phyloP scores from a whole-genome alignment of 30 jellyfish, hydroid and myxozoan genomes.

The Clytia hemisphaerica region DNA sequence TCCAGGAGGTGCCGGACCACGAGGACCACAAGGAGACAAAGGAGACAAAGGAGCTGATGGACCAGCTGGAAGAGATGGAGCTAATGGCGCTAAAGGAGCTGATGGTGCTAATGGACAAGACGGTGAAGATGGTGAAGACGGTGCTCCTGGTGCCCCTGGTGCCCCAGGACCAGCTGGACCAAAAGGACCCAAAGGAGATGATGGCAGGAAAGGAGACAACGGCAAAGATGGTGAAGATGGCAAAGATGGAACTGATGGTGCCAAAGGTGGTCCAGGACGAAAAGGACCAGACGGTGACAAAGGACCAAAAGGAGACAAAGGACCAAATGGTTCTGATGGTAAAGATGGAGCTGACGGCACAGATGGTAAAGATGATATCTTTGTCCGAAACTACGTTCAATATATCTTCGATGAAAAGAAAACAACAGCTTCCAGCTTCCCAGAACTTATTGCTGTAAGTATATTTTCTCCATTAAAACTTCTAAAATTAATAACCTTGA shows the following conservation, averaged over 20 bases:
- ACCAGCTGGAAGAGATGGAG: constrained; percentile 56
- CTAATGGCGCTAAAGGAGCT: constrained; percentile 48
- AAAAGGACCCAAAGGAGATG: constrained; percentile 1
- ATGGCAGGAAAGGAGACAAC: not conserved
- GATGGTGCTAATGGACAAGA: constrained; percentile 21
- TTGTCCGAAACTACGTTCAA: no score
- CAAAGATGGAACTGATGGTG: constrained; percentile 3
- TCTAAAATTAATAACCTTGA: no score
- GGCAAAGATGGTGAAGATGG: not conserved
- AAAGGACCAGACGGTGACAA: not conserved
- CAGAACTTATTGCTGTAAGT: no score
- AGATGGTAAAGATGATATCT: no score
- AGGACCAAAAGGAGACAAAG: not conserved
- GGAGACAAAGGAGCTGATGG: constrained; percentile 47
- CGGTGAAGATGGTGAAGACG: constrained; percentile 51
- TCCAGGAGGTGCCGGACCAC: constrained; percentile 3
- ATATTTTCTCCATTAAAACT: no score
- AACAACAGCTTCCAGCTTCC: no score
- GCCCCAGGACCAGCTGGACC: constrained; percentile 21
- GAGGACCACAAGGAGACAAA: constrained; percentile 51
- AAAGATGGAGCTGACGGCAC: not conserved
- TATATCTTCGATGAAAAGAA: no score
- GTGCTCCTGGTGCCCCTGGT: constrained; percentile 24
- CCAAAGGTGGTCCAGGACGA: constrained; percentile 13
- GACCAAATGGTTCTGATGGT: not conserved